Evolutionary conservation across 2,113 vertebrate species (phyloP), one percentile per base, ranked within the genome.

Genomic region (Protomyctophum bolini): DNA sequence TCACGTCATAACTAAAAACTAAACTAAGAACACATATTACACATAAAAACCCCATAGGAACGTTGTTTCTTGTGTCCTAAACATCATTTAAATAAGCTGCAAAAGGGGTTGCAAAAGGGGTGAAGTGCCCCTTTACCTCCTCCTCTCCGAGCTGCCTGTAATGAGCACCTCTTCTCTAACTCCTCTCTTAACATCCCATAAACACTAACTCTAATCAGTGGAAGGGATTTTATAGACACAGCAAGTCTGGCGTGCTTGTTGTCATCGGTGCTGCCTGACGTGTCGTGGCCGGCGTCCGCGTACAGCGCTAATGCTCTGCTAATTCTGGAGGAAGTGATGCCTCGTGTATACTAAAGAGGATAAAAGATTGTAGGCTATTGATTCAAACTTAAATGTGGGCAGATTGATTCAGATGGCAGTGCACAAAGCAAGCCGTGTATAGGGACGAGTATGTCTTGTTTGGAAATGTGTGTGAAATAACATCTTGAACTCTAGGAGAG

Each of bases 121-220:
- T 21, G 21, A 21, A 21, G 21, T 21, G 21, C 1, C 21, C 21
- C 21, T 29, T 10, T 41, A 11, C 29, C 11, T 11, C 54, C 51
- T 46, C 58, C 58, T 15, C 14, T 62, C 68, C 63, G 21, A 21
- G 21, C 56, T 45, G 62, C 64, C 57, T 69, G 70, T 71, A 64
- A 64, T 81, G 75, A 45, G 64, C 77, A 74, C 12, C 57, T 84
- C 83, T 67, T 81, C 74, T 66, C 81, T 74, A 78, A 83, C 86
- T 84, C 83, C 72, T 81, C 83, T 84, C 83, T 84, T 82, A 79
- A 73, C 68, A 10, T 83, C 84, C 64, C 73, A 82, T 89, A 89
- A 88, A 90, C 80, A 82, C 84, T 83, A 88, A 77, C 77, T 88
- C 80, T 82, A 85, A 89, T 90, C 89, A 89, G 84, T 76, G 74